A percentile compares a stretch with the other conserved stretches of the same genome.
Conservation (phyloP, 2,888 invertebrate genomes). For the Neuroscelio doddi region DNA sequence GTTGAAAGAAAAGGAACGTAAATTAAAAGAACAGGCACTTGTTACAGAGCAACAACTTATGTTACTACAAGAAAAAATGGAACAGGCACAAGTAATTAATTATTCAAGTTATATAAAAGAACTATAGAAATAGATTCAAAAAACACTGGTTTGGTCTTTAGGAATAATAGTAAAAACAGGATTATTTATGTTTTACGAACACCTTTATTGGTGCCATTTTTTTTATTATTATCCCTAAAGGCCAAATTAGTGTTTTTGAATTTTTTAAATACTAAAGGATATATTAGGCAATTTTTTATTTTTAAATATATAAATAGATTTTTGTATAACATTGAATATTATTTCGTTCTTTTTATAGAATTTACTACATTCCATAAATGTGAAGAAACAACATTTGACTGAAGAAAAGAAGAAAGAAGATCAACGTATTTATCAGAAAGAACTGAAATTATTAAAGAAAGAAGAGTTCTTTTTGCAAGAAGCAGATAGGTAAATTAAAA, state of each 20-base stretch:
- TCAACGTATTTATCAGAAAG: conserved; percentile 56
- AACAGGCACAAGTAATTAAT: conserved; percentile 59
- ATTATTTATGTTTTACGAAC: no score
- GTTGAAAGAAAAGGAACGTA: conserved; percentile 58
- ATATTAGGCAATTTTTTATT: no score
- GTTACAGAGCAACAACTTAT: conserved; percentile 59
- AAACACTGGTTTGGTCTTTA: no score
- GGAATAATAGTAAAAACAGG: no score
- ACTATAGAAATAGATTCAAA: no score
- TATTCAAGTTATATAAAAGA: no score
- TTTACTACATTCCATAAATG: conserved; percentile 54
- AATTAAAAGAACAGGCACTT: conserved; percentile 58
- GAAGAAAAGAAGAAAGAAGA: conserved; percentile 56
- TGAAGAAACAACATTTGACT: conserved; percentile 58
- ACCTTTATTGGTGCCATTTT: no score
- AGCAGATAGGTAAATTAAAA: conserved; percentile 56
- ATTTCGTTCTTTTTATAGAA: conserved; percentile 56
- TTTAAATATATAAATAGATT: no score
- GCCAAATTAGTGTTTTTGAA: no score
- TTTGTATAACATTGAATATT: no score
- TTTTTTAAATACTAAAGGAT: no score
- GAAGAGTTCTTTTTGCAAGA: conserved; percentile 62
- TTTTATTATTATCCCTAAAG: no score
- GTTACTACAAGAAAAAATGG: conserved; percentile 58
- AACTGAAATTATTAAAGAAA: conserved; percentile 60